A percentile compares a stretch with the other conserved stretches of the same genome.
Evolutionary conservation across 2,113 vertebrate genomes (phyloP).

Genomic region (Myocastor coypus): DNA sequence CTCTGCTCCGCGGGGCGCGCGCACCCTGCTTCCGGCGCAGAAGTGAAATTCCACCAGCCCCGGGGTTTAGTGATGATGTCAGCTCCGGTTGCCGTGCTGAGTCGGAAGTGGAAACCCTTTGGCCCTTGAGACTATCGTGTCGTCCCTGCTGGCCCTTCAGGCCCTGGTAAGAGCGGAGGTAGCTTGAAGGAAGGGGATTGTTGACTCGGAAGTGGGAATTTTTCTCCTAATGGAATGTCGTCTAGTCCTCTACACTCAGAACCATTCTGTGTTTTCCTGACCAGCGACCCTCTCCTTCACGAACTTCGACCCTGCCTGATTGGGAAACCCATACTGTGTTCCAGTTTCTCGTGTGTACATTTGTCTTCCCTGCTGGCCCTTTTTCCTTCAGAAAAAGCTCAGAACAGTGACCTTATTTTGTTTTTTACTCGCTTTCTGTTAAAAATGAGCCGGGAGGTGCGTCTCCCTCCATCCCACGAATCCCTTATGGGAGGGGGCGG

Average conservation of each 20-base stretch:
- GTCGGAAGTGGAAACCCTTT: constrained; percentile 71
- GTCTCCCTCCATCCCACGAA: not conserved
- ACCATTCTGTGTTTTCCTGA: not conserved
- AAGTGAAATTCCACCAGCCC: fast-evolving
- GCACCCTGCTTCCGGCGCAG: constrained; percentile 68
- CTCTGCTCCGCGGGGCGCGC: fast-evolving
- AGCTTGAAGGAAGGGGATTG: not conserved
- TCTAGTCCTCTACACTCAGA: not conserved
- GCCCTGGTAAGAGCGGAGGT: constrained; percentile 73
- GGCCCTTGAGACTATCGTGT: not conserved
- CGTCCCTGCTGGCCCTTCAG: constrained; percentile 65
- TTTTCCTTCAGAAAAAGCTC: not conserved
- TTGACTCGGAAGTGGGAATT: not conserved
- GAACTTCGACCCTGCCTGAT: constrained; percentile 53
- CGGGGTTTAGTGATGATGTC: constrained; percentile 56
- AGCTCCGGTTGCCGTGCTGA: constrained; percentile 21
- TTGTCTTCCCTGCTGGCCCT: not conserved
- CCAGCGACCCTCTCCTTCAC: not conserved
- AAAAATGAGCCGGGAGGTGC: not conserved
- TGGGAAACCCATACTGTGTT: not conserved
- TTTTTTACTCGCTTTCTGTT: not conserved
- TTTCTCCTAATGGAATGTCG: not conserved
- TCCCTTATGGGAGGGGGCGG: not conserved
- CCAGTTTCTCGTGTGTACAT: not conserved
- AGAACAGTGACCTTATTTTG: not conserved